Percentiles rank a stretch among this genome's conserved stretches.
phyloP scores from a whole-genome alignment of 2,797 vertebrate genomes.

The Rachycentron canadum region DNA sequence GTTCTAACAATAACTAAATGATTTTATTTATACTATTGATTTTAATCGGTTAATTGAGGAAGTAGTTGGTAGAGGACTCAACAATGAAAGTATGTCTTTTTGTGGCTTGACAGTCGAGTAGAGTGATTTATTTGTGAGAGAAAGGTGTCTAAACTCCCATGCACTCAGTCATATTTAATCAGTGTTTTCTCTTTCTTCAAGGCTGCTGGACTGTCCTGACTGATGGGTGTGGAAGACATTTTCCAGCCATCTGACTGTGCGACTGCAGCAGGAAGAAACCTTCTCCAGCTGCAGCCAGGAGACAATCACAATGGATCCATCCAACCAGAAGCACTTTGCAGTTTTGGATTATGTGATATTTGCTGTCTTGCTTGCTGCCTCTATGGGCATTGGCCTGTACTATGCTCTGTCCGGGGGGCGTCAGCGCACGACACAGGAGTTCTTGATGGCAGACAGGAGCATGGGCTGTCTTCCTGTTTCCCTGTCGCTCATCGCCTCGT shows the following conservation, averaged over 20 bases:
- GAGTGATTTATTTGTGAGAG: background rate
- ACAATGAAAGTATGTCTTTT: too few species aligned
- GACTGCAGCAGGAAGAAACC: constrained; percentile 25
- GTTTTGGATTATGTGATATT: constrained; percentile 91
- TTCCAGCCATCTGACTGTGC: constrained; percentile 19
- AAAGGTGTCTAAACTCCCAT: background rate
- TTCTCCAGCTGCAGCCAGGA: constrained; percentile 12
- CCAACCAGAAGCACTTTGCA: constrained; percentile 81
- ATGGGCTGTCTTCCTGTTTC: constrained; percentile 93
- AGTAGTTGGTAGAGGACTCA: background rate
- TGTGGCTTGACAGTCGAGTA: background rate
- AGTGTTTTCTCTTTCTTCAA: constrained; percentile 36
- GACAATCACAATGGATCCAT: constrained; percentile 70
- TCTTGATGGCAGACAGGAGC: constrained; percentile 91
- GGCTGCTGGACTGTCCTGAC: constrained; percentile 48
- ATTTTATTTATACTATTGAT: background rate
- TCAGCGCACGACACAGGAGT: constrained; percentile 91
- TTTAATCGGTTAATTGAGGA: background rate
- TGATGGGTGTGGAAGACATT: constrained; percentile 53
- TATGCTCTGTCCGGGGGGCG: constrained; percentile 90
- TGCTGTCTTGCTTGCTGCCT: constrained; percentile 86
- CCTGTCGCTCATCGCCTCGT: constrained; percentile 93
- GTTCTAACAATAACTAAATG: background rate
- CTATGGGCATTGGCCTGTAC: constrained; percentile 92
- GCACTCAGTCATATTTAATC: constrained; percentile 17